These are phyloP conservation scores for Oxytorus armatus DNA, from an alignment of 2,888 invertebrate species.

Conservation along the genomic window DNA sequence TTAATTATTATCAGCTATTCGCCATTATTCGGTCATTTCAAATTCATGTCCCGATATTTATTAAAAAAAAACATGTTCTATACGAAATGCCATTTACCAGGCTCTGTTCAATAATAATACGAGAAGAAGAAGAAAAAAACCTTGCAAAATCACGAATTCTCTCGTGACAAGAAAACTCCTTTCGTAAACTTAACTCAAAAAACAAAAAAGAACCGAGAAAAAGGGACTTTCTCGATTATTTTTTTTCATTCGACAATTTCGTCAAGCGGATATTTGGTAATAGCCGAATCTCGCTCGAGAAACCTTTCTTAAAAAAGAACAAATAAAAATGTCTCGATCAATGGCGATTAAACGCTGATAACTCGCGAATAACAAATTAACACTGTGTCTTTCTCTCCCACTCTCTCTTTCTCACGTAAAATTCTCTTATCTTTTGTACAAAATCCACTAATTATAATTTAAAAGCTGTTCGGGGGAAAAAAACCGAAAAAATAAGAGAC, in stretches of 20 bases:
- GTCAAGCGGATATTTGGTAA: slow-evolving; percentile 65
- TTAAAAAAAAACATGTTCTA: slow-evolving; percentile 5
- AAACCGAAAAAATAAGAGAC: slow-evolving; percentile 38
- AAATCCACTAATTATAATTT: slow-evolving; percentile 61
- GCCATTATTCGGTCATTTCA: no score
- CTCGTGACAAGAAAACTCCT: not conserved
- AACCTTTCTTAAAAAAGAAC: slow-evolving; percentile 51
- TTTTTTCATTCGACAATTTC: slow-evolving; percentile 41
- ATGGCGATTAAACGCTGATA: slow-evolving; percentile 64
- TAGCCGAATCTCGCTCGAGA: slow-evolving; percentile 60
- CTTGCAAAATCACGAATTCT: slow-evolving; percentile 34
- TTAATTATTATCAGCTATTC: no score
- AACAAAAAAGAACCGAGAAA: slow-evolving; percentile 10
- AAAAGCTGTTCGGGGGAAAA: slow-evolving; percentile 59
- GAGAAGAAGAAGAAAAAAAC: slow-evolving; percentile 26
- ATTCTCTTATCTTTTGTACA: slow-evolving; percentile 50
- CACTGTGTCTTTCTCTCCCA: no score
- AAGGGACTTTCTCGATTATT: not conserved
- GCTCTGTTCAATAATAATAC: slow-evolving; percentile 48
- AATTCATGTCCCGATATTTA: no score
- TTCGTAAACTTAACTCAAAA: slow-evolving; percentile 9
- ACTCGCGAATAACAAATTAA: slow-evolving; percentile 67
- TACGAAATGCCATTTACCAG: slow-evolving; percentile 36
- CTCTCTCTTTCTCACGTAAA: slow-evolving; percentile 53
- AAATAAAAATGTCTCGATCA: slow-evolving; percentile 35